These are phyloP conservation scores for Therioaphis trifolii DNA, from an alignment of 2,888 invertebrate genomes.

Conservation along the genomic window DNA sequence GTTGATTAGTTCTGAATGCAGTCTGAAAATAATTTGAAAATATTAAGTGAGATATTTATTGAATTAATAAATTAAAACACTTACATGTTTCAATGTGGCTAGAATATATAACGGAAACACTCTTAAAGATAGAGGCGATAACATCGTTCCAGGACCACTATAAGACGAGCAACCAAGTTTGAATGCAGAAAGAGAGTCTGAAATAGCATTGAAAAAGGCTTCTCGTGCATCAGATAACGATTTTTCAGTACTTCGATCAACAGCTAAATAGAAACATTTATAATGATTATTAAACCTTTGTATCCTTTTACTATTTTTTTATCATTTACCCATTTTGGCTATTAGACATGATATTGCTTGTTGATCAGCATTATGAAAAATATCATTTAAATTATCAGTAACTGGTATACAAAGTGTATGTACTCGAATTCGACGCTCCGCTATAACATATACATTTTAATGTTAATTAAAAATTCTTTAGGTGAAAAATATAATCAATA, in stretches of 20 bases:
- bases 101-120: conserved; percentile 89
- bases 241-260: conserved; percentile 87
- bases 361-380: conserved; percentile 91
- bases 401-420: conserved; percentile 96
- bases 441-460: conserved; percentile 69
- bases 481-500: conserved; percentile 26
- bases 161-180: conserved; percentile 71
- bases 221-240: conserved; percentile 94
- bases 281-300: not conserved
- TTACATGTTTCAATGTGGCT: conserved; percentile 87
- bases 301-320: not conserved
- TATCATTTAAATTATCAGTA: conserved; percentile 83
- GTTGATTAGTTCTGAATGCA: conserved; percentile 89
- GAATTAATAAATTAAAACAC: conserved; percentile 67
- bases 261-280: conserved; percentile 73
- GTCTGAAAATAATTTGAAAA: conserved; percentile 71
- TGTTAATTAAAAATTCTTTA: conserved; percentile 45
- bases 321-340: conserved; percentile 89
- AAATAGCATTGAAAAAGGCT: conserved; percentile 93
- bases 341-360: conserved; percentile 92
- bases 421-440: conserved; percentile 95
- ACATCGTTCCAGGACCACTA: conserved; percentile 73
- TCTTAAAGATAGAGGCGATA: conserved; percentile 81
- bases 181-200: conserved; percentile 86
- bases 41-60: not conserved